These are phyloP conservation scores for Dolichomitus sp. DNA, from an alignment of 2,888 invertebrate genomes.

Conservation along the genomic window DNA sequence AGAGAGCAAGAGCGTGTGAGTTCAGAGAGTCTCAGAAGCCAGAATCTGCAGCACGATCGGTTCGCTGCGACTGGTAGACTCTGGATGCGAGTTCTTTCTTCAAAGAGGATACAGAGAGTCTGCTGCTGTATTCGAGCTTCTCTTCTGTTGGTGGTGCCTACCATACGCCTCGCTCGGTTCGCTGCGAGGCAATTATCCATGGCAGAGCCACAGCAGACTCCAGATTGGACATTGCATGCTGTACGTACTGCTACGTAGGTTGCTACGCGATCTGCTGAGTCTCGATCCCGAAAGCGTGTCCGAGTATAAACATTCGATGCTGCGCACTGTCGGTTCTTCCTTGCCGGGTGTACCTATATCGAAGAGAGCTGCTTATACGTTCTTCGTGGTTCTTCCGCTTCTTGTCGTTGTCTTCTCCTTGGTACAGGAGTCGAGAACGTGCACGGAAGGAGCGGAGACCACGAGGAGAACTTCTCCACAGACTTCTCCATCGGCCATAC, in stretches of 20 bases:
- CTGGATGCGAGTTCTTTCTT: slow-evolving; percentile 37
- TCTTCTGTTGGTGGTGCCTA: slow-evolving; percentile 11
- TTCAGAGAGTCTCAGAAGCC: slow-evolving; percentile 39
- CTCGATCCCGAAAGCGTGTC: slow-evolving; percentile 62
- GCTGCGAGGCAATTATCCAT: slow-evolving; percentile 63
- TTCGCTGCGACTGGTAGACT: slow-evolving; percentile 47
- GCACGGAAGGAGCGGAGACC: slow-evolving; percentile 38
- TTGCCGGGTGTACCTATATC: slow-evolving; percentile 34
- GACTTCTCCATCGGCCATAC: slow-evolving; percentile 44
- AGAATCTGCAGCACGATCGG: slow-evolving; percentile 65
- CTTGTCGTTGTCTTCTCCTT: slow-evolving; percentile 42
- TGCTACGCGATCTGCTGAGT: slow-evolving; percentile 42
- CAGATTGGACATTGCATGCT: slow-evolving; percentile 36
- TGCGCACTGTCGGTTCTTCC: slow-evolving; percentile 38
- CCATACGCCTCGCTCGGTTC: slow-evolving; percentile 15
- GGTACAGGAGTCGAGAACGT: slow-evolving; percentile 29
- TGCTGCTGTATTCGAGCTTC: slow-evolving; percentile 8
- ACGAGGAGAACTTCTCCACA: slow-evolving; percentile 40
- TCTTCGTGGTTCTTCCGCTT: slow-evolving; percentile 34
- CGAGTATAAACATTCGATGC: slow-evolving; percentile 60
- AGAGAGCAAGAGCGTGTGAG: slow-evolving; percentile 41
- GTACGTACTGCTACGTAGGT: slow-evolving; percentile 32
- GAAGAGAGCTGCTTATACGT: slow-evolving; percentile 55
- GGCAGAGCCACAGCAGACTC: slow-evolving; percentile 52
- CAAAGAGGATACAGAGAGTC: slow-evolving; percentile 26